Percentiles rank a stretch among this genome's conserved stretches.
phyloP scores from a whole-genome alignment of 2,888 invertebrate species.

The Torymus auratus region DNA sequence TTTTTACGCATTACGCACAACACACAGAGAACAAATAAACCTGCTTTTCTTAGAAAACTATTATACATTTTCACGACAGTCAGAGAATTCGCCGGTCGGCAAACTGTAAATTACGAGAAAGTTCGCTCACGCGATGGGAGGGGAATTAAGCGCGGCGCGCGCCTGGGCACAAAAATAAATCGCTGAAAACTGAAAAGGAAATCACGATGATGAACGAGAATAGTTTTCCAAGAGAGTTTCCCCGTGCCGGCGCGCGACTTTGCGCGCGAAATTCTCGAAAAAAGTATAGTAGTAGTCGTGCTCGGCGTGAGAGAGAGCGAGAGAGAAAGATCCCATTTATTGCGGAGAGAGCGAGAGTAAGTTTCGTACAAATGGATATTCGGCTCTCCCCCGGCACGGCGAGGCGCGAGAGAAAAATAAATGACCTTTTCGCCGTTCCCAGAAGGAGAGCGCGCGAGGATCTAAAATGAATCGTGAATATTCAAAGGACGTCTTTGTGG shows the following conservation, averaged over 20 bases:
- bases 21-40: not conserved
- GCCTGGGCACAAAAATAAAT: slow-evolving; percentile 17
- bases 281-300: not conserved
- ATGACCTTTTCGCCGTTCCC: slow-evolving; percentile 42
- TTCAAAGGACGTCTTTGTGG: slow-evolving; percentile 66
- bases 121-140: not conserved
- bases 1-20: too few species aligned
- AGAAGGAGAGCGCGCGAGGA: slow-evolving; percentile 40
- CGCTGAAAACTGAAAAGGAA: slow-evolving; percentile 30
- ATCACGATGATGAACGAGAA: slow-evolving; percentile 38
- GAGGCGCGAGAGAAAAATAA: slow-evolving; percentile 35
- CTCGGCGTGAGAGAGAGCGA: not conserved
- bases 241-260: not conserved
- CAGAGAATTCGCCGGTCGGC: too few species aligned
- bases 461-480: slow-evolving; percentile 64
- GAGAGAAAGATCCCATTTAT: slow-evolving; percentile 27
- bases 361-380: slow-evolving; percentile 56
- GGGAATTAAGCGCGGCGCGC: not conserved
- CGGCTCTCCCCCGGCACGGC: slow-evolving; percentile 13
- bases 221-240: slow-evolving; percentile 2
- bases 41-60: not conserved
- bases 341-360: slow-evolving; percentile 36
- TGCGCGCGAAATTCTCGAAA: not conserved
- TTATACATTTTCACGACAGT: too few species aligned
- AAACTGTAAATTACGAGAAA: slow-evolving; percentile 10